Percentiles rank a stretch among this genome's conserved stretches.
These are phyloP conservation scores for Scrobipalpa atriplicella DNA, from an alignment of 2,888 invertebrate genomes.

Conservation along the genomic window DNA sequence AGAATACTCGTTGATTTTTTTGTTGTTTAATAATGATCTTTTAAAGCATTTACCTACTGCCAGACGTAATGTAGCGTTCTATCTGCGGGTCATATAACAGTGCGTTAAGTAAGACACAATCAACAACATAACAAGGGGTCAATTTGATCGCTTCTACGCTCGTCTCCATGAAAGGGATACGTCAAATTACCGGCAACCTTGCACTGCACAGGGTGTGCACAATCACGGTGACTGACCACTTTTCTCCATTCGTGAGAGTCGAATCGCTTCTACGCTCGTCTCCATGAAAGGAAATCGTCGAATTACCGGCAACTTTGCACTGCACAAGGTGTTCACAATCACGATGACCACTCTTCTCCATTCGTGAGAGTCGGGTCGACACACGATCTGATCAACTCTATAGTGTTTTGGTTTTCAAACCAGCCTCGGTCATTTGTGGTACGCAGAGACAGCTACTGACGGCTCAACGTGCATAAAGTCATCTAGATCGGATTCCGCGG, in stretches of 20 bases:
- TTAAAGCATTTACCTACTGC: background rate
- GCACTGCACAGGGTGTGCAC: conserved; percentile 3
- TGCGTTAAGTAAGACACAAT: conserved; percentile 8
- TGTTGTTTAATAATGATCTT: background rate
- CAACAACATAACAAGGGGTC: conserved; percentile 6
- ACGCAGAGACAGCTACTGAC: too few species aligned
- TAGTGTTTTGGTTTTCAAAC: too few species aligned
- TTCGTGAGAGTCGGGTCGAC: too few species aligned
- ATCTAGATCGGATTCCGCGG: too few species aligned
- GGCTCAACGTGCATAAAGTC: too few species aligned
- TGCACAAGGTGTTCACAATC: conserved; percentile 1
- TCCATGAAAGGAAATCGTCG: conserved; percentile 6
- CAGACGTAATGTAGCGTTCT: background rate
- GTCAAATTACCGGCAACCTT: conserved; percentile 5
- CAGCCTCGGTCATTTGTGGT: too few species aligned
- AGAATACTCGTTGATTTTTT: background rate
- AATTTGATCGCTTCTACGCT: conserved; percentile 7
- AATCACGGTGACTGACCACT: too few species aligned
- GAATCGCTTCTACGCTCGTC: background rate
- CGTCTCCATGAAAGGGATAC: conserved; percentile 8
- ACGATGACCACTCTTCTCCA: too few species aligned
- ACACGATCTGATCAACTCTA: too few species aligned
- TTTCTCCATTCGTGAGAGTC: too few species aligned
- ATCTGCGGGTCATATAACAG: background rate
- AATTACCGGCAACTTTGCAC: background rate